These are phyloP conservation scores for Rana temporaria DNA, from an alignment of 2,113 vertebrate genomes.

Conservation along the genomic window DNA sequence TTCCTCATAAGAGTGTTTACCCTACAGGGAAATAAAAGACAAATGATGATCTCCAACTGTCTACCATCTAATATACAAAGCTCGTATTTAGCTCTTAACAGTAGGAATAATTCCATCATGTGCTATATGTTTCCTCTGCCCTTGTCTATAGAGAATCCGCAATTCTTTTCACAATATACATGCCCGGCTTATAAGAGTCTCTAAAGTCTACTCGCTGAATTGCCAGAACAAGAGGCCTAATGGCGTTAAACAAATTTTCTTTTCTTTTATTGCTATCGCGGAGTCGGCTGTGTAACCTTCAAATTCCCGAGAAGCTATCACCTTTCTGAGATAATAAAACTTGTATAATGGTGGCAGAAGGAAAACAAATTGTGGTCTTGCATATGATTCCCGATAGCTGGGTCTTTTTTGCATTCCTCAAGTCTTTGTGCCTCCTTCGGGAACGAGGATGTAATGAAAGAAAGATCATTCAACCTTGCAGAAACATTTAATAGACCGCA, in stretches of 20 bases:
- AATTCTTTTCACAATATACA: slow-evolving; percentile 31
- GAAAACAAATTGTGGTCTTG: slow-evolving; percentile 39
- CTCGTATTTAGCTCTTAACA: not conserved
- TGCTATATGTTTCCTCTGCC: not conserved
- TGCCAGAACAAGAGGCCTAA: slow-evolving; percentile 7
- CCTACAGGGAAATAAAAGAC: slow-evolving; percentile 41
- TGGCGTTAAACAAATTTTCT: slow-evolving; percentile 37
- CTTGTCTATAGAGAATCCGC: not conserved
- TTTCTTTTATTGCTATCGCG: slow-evolving; percentile 22
- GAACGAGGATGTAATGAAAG: slow-evolving; percentile 36
- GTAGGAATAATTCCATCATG: slow-evolving; percentile 30
- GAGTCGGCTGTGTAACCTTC: slow-evolving; percentile 23
- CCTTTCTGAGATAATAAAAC: slow-evolving; percentile 43
- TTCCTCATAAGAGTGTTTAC: not conserved
- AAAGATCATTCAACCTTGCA: slow-evolving; percentile 24
- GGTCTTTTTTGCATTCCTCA: slow-evolving; percentile 17
- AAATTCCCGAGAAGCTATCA: slow-evolving; percentile 39
- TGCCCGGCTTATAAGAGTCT: not conserved
- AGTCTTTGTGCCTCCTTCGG: slow-evolving; percentile 18
- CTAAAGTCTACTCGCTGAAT: slow-evolving; percentile 7
- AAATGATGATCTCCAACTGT: slow-evolving; percentile 1
- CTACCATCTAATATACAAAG: slow-evolving; percentile 17
- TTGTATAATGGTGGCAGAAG: slow-evolving; percentile 8
- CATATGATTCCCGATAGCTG: not conserved
- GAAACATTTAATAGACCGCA: slow-evolving; percentile 35